Evolutionary conservation across 2,888 invertebrate species (phyloP).

Genomic region (Lochmaea crataegi): DNA sequence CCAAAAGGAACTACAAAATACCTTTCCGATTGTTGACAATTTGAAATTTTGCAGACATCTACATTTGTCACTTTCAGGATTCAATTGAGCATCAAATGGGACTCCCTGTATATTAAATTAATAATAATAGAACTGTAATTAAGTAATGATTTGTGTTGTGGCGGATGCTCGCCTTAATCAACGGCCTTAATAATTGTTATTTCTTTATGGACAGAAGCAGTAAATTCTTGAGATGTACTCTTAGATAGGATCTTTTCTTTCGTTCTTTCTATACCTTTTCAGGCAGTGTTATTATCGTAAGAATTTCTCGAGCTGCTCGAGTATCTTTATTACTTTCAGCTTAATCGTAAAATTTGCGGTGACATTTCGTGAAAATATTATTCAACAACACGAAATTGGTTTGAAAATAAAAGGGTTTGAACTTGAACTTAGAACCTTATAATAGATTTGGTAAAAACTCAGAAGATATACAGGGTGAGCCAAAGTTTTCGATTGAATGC

Average conservation of each 20-base stretch:
- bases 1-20: no score
- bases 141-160: neutral
- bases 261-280: slow-evolving; percentile 11
- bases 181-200: slow-evolving; percentile 14
- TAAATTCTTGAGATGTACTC: slow-evolving; percentile 17
- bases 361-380: slow-evolving; percentile 8
- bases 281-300: slow-evolving; percentile 21
- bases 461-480: neutral
- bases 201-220: slow-evolving; percentile 9
- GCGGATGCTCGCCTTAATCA: neutral
- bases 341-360: slow-evolving; percentile 11
- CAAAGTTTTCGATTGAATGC: no score
- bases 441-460: no score
- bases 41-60: no score
- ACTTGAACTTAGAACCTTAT: no score
- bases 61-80: no score
- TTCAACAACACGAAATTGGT: neutral
- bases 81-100: no score
- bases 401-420: neutral
- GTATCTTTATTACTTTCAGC: slow-evolving; percentile 19
- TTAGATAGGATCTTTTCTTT: slow-evolving; percentile 19
- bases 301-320: slow-evolving; percentile 5
- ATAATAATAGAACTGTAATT: no score
- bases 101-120: no score
- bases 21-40: no score